These are phyloP conservation scores for Isaurus tuberculatus DNA, from an alignment of 92 coral and sea anemone genomes.

Conservation along the genomic window DNA sequence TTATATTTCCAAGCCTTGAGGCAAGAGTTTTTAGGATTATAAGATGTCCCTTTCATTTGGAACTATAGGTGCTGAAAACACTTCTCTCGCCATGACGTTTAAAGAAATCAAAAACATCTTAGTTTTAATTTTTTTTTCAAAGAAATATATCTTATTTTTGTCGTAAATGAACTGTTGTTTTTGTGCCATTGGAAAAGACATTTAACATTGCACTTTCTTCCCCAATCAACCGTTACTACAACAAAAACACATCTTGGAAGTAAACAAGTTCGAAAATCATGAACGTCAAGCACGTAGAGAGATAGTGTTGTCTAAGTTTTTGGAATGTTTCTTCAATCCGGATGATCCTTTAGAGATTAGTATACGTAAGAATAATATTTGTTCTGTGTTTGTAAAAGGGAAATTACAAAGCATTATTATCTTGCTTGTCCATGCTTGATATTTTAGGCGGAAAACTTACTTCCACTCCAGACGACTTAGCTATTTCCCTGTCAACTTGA, in stretches of 20 bases:
- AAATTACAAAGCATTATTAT: neutral
- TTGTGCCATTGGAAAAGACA: neutral
- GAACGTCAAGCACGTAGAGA: neutral
- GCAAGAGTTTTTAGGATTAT: slow-evolving; percentile 11
- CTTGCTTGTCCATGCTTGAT: neutral
- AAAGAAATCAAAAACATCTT: neutral
- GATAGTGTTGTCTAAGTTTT: neutral
- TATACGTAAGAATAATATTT: neutral
- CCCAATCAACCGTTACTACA: slow-evolving; percentile 7
- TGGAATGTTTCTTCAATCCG: neutral
- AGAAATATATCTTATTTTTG: neutral
- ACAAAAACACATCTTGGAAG: slow-evolving; percentile 29
- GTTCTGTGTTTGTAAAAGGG: neutral
- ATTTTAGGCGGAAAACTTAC: neutral
- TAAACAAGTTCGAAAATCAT: neutral
- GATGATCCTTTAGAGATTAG: neutral
- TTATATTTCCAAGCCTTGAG: neutral
- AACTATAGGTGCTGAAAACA: neutral
- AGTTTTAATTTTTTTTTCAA: neutral
- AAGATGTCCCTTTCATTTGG: neutral
- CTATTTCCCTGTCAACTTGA: neutral
- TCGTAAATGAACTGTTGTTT: neutral
- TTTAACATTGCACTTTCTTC: neutral
- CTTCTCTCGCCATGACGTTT: neutral
- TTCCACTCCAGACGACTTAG: neutral